Conservation (phyloP, 2,888 invertebrate genomes). For the Amiota communis region DNA sequence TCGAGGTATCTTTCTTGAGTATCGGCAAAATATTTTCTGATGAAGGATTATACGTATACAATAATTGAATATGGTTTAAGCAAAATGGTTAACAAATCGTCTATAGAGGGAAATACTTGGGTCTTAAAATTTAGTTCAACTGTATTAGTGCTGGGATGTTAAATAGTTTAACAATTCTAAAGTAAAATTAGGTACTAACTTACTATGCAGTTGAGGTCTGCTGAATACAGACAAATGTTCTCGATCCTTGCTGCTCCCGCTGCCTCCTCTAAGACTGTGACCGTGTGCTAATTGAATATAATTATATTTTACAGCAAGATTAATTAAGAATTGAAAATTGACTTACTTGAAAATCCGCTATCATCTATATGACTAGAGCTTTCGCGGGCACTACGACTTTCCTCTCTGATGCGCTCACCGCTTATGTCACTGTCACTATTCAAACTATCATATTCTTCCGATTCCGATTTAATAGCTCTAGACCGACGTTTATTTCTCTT, state of each 20-base stretch:
- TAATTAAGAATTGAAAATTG: too few species aligned
- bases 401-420: slow-evolving; percentile 73
- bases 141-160: too few species aligned
- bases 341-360: slow-evolving; percentile 64
- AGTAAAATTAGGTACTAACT: slow-evolving; percentile 75
- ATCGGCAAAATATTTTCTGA: slow-evolving; percentile 60
- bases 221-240: slow-evolving; percentile 75
- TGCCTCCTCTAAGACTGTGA: slow-evolving; percentile 69
- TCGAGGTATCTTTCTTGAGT: slow-evolving; percentile 75
- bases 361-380: slow-evolving; percentile 75
- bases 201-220: slow-evolving; percentile 76
- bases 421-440: slow-evolving; percentile 76
- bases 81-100: background rate
- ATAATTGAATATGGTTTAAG: slow-evolving; percentile 14
- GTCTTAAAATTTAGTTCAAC: background rate
- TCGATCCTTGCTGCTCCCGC: slow-evolving; percentile 73
- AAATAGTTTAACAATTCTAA: background rate
- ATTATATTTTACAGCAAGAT: background rate
- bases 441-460: slow-evolving; percentile 76
- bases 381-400: slow-evolving; percentile 73
- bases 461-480: slow-evolving; percentile 76
- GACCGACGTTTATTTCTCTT: slow-evolving; percentile 74
- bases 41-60: slow-evolving; percentile 16
- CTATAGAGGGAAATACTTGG: background rate
- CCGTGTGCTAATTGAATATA: slow-evolving; percentile 53